Evolutionary conservation across 2,888 invertebrate species (phyloP).

Genomic region (Allolobophora icterica): DNA sequence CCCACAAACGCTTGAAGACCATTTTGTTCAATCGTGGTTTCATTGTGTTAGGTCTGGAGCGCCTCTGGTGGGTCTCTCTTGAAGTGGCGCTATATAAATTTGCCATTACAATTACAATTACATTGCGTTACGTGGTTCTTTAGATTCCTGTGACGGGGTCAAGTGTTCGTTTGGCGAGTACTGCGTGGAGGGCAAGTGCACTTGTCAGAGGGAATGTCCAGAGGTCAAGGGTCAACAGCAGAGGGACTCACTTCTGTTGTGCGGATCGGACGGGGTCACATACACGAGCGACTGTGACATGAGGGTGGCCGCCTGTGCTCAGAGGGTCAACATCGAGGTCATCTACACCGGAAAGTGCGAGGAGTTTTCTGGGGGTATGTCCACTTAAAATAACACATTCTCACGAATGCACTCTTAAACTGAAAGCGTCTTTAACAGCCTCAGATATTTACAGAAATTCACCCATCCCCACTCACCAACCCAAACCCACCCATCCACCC

Average conservation of each 20-base stretch:
- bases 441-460: no score
- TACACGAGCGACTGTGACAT: slow-evolving; percentile 84
- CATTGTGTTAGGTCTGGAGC: no score
- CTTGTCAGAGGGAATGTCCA: neutral
- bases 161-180: slow-evolving; percentile 19
- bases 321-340: slow-evolving; percentile 67
- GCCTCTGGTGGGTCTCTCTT: no score
- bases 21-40: no score
- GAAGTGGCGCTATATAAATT: no score
- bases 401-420: no score
- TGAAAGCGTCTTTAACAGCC: no score
- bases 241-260: slow-evolving; percentile 76
- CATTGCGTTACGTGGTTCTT: neutral
- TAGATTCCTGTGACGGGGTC: slow-evolving; percentile 25
- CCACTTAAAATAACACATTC: neutral
- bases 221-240: neutral
- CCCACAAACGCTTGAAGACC: no score
- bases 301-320: slow-evolving; percentile 79
- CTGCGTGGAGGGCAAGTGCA: slow-evolving; percentile 7
- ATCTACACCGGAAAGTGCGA: slow-evolving; percentile 61
- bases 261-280: slow-evolving; percentile 85
- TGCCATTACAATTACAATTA: neutral
- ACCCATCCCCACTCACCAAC: no score
- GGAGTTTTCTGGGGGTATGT: neutral
- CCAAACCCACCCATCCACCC: no score